phyloP scores from a whole-genome alignment of 2,888 invertebrate genomes.

The Limnephilus marmoratus region DNA sequence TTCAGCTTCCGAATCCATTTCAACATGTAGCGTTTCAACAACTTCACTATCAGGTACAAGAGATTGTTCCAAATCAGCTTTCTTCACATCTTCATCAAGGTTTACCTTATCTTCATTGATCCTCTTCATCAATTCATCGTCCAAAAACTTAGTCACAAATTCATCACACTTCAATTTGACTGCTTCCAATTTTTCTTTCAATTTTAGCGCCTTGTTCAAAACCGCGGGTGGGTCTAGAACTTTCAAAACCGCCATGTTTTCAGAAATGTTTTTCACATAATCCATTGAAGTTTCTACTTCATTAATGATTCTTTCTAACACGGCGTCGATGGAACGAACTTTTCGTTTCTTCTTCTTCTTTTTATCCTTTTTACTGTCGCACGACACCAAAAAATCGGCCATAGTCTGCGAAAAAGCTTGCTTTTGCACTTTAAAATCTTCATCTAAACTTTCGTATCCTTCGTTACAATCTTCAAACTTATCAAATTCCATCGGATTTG shows the following conservation, averaged over 20 bases:
- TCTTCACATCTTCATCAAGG: background rate
- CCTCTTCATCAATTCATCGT: background rate
- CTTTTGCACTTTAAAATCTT: background rate
- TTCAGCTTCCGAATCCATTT: background rate
- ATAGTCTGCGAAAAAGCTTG: background rate
- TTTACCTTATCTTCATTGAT: background rate
- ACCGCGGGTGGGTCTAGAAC: background rate
- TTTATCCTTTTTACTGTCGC: background rate
- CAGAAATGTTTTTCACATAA: background rate
- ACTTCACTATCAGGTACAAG: background rate
- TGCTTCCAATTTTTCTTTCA: background rate
- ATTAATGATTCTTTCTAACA: background rate
- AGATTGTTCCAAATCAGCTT: background rate
- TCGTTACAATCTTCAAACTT: background rate
- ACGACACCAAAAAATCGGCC: background rate
- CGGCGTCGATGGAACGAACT: background rate
- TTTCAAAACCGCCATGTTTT: background rate
- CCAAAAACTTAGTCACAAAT: background rate
- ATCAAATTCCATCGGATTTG: background rate
- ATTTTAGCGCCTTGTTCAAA: background rate
- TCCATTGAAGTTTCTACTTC: background rate
- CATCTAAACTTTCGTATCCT: background rate
- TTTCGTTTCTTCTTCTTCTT: background rate
- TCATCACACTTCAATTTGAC: constrained; percentile 10
- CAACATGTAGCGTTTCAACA: background rate